Evolutionary conservation across 2,888 invertebrate genomes (phyloP).

Genomic region (Caprella mutica): DNA sequence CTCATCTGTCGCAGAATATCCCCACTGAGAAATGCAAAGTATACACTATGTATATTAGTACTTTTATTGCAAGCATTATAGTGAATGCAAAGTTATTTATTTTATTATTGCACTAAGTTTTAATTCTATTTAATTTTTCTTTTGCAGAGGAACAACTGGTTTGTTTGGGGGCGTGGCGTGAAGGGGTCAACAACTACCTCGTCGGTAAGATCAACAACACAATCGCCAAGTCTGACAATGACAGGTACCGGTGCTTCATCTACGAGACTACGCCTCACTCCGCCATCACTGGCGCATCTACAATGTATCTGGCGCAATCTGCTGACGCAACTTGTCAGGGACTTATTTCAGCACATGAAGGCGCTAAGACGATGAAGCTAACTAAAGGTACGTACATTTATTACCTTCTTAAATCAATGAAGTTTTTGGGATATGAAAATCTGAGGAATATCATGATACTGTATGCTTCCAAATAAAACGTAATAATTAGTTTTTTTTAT

Average conservation of each 20-base stretch:
- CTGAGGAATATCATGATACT: too few species aligned
- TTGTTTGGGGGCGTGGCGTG: slow-evolving; percentile 86
- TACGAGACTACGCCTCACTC: slow-evolving; percentile 54
- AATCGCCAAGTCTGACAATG: slow-evolving; percentile 81
- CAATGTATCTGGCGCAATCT: slow-evolving; percentile 75
- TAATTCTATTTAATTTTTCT: background rate
- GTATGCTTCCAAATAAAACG: too few species aligned
- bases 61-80: too few species aligned
- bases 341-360: slow-evolving; percentile 76
- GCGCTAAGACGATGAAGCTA: slow-evolving; percentile 69
- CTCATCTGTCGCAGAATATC: too few species aligned
- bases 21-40: too few species aligned
- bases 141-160: slow-evolving; percentile 53
- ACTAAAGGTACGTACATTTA: slow-evolving; percentile 60
- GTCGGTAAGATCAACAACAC: slow-evolving; percentile 80
- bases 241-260: slow-evolving; percentile 88
- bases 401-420: too few species aligned
- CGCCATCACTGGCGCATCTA: slow-evolving; percentile 41
- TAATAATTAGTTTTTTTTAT: too few species aligned
- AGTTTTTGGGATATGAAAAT: too few species aligned
- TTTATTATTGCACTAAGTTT: background rate
- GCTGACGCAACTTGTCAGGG: slow-evolving; percentile 90
- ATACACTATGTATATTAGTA: too few species aligned
- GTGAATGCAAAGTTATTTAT: too few species aligned
- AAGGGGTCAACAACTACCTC: slow-evolving; percentile 78